A percentile compares a stretch with the other conserved stretches of the same genome.
These are phyloP conservation scores for Seriola aureovittata DNA, from an alignment of 2,113 vertebrate species.

Conservation along the genomic window DNA sequence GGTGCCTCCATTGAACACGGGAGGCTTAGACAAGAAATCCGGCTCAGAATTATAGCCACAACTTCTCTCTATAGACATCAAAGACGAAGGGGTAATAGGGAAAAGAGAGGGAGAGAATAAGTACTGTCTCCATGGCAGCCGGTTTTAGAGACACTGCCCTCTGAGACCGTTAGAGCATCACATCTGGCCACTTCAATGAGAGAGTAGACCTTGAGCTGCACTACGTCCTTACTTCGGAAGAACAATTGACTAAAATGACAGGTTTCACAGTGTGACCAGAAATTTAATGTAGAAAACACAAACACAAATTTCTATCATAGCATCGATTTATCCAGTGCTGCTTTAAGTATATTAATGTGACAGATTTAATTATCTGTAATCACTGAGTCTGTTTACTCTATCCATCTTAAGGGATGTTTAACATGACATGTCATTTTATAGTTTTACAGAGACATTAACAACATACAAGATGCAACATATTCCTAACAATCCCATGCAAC, in stretches of 20 bases:
- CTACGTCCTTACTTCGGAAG: not conserved
- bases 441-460: not conserved
- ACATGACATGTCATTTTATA: not conserved
- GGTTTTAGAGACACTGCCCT: constrained; percentile 49
- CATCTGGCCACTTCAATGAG: constrained; percentile 30
- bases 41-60: constrained; percentile 47
- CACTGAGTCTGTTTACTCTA: constrained; percentile 1
- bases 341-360: not conserved
- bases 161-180: constrained; percentile 35
- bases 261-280: not conserved
- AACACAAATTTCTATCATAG: not conserved
- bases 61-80: constrained; percentile 46
- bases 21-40: constrained; percentile 47
- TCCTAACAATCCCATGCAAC: too few relatives aligned
- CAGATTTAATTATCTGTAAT: constrained; percentile 2
- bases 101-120: constrained; percentile 35
- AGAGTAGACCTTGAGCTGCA: not conserved
- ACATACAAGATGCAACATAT: too few relatives aligned
- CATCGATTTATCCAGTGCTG: not conserved
- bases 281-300: not conserved
- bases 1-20: constrained; percentile 51
- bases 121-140: constrained; percentile 62
- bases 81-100: constrained; percentile 51
- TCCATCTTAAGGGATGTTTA: not conserved
- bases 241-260: not conserved